Evolutionary conservation across 2,888 invertebrate species (phyloP).

Genomic region (Drosophila koepferae): DNA sequence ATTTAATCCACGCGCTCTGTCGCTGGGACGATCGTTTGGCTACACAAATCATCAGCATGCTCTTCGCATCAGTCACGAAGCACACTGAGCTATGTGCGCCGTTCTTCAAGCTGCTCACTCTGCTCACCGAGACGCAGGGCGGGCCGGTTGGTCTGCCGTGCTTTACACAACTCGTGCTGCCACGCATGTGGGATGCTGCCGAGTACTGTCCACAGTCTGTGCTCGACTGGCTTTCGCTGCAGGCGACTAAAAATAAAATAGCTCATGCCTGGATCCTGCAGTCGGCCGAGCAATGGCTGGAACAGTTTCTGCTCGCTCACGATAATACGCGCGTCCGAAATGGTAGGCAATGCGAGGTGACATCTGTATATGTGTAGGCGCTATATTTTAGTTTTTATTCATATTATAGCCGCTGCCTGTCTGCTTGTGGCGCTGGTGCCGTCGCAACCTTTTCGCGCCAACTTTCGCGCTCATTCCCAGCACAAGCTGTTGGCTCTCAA

Average conservation of each 20-base stretch:
- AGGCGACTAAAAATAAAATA: slow-evolving; percentile 94
- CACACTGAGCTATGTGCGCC: slow-evolving; percentile 95
- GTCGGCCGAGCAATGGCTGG: slow-evolving; percentile 96
- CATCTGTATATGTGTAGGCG: background rate
- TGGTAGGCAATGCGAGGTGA: slow-evolving; percentile 85
- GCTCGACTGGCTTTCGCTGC: slow-evolving; percentile 95
- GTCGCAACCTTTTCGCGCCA: slow-evolving; percentile 95
- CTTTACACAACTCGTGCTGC: slow-evolving; percentile 95
- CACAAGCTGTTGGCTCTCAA: slow-evolving; percentile 83
- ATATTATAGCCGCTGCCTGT: slow-evolving; percentile 90
- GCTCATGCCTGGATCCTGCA: slow-evolving; percentile 97
- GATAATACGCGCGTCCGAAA: slow-evolving; percentile 94
- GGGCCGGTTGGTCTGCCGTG: slow-evolving; percentile 92
- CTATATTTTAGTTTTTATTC: slow-evolving; percentile 2
- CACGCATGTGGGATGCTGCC: slow-evolving; percentile 95
- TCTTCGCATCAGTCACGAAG: slow-evolving; percentile 95
- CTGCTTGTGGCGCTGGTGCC: slow-evolving; percentile 96
- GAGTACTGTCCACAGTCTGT: slow-evolving; percentile 96
- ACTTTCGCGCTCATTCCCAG: slow-evolving; percentile 88
- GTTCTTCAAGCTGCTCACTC: slow-evolving; percentile 95
- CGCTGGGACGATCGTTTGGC: slow-evolving; percentile 96
- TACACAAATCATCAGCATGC: slow-evolving; percentile 94
- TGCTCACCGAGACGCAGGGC: slow-evolving; percentile 93
- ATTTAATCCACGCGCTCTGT: slow-evolving; percentile 95
- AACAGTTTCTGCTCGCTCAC: slow-evolving; percentile 94